phyloP scores from a whole-genome alignment of 2,113 vertebrate species.

The Paraplagusia blochii region DNA sequence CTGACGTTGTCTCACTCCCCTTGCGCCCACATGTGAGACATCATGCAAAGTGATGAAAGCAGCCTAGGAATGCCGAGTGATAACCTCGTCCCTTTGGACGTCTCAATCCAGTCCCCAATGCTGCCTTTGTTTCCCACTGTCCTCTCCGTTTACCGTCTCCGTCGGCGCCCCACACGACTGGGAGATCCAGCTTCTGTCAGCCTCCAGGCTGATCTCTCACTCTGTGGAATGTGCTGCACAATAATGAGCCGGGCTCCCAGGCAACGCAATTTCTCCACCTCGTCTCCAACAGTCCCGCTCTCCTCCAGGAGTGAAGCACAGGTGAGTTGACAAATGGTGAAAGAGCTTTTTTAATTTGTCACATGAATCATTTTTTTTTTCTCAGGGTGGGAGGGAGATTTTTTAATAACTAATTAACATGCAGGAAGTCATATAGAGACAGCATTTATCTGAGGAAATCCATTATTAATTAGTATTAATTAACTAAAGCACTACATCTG shows the following conservation, averaged over 20 bases:
- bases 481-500: constrained; percentile 1
- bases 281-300: constrained; percentile 13
- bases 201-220: constrained; percentile 66
- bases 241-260: constrained; percentile 52
- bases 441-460: too few relatives aligned
- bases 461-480: too few relatives aligned
- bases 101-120: constrained; percentile 48
- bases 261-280: constrained; percentile 11
- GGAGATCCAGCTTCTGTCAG: constrained; percentile 63
- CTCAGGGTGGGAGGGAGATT: not conserved
- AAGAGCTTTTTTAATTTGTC: constrained; percentile 3
- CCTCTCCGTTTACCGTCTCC: constrained; percentile 61
- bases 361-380: not conserved
- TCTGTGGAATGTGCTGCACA: constrained; percentile 53
- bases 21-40: constrained; percentile 38
- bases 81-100: constrained; percentile 60
- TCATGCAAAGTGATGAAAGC: constrained; percentile 63
- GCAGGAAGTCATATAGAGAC: too few relatives aligned
- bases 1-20: constrained; percentile 27
- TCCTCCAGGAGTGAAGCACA: not conserved
- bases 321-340: not conserved
- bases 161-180: constrained; percentile 23
- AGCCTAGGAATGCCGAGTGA: constrained; percentile 59
- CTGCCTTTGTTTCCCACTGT: constrained; percentile 49
- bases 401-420: too few relatives aligned